Conservation (phyloP, 2,113 vertebrate species). For the Gymnarchus niloticus region DNA sequence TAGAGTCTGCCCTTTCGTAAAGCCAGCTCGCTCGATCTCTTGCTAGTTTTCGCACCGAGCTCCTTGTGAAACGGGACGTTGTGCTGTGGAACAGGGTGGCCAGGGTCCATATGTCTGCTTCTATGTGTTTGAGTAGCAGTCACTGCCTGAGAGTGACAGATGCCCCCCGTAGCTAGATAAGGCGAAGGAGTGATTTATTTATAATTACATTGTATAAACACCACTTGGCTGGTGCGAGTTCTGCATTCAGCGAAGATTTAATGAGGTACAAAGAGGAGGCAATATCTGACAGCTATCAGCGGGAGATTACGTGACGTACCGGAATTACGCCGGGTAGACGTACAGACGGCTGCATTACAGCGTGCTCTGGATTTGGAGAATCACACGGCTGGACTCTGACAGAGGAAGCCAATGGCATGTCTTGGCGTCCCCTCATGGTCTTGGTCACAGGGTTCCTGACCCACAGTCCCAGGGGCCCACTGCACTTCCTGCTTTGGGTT, state of each 20-base stretch:
- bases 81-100: background rate
- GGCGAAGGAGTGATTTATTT: background rate
- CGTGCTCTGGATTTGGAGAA: no score
- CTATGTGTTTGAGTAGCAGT: conserved; percentile 6
- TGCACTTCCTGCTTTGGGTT: background rate
- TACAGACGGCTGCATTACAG: no score
- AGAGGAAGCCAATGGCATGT: no score
- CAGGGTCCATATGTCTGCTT: background rate
- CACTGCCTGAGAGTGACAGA: background rate
- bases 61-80: background rate
- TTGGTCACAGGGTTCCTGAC: background rate
- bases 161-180: background rate
- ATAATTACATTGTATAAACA: background rate
- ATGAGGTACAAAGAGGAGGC: background rate
- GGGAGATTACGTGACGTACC: no score
- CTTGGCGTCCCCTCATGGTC: no score
- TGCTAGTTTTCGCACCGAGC: background rate
- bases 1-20: background rate
- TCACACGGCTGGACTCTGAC: no score
- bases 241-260: background rate
- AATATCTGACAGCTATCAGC: no score
- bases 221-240: background rate
- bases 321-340: no score
- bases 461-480: background rate
- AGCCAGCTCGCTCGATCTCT: background rate